Conservation (phyloP, 1,140 invertebrate genomes). For the Phenacoccus solenopsis region DNA sequence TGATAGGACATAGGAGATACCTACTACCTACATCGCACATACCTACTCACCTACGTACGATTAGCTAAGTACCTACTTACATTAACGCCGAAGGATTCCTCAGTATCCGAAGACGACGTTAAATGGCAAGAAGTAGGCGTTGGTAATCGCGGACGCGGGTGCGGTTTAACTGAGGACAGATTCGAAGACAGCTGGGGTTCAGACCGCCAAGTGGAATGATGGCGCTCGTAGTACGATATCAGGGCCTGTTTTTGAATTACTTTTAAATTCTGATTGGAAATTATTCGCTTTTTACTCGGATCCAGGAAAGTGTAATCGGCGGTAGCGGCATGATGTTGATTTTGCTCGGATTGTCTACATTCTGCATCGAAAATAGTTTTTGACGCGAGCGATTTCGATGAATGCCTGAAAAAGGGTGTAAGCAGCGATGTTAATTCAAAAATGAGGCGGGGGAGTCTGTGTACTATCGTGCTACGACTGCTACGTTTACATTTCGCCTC, state of each 20-base stretch:
- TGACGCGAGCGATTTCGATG: background rate
- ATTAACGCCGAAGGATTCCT: conserved; percentile 23
- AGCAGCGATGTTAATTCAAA: no score
- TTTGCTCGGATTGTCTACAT: background rate
- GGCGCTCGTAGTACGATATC: conserved; percentile 69
- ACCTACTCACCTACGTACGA: no score
- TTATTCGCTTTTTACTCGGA: conserved; percentile 57
- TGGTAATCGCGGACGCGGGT: conserved; percentile 42
- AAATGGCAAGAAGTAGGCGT: conserved; percentile 43
- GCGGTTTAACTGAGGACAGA: conserved; percentile 30
- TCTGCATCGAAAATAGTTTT: background rate
- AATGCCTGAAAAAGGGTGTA: no score
- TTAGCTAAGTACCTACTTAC: background rate
- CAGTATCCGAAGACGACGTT: conserved; percentile 54
- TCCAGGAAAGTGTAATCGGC: conserved; percentile 56
- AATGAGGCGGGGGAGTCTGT: no score
- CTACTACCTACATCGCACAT: no score
- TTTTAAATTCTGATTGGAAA: conserved; percentile 62
- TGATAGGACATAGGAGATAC: no score
- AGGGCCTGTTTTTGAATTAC: conserved; percentile 77
- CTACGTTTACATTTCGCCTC: no score
- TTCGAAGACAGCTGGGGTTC: conserved; percentile 41
- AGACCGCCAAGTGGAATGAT: conserved; percentile 48
- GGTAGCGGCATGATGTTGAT: conserved; percentile 26
- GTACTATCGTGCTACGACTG: no score